Conservation (phyloP, 2,797 vertebrate genomes). For the Diplodus sargus region DNA sequence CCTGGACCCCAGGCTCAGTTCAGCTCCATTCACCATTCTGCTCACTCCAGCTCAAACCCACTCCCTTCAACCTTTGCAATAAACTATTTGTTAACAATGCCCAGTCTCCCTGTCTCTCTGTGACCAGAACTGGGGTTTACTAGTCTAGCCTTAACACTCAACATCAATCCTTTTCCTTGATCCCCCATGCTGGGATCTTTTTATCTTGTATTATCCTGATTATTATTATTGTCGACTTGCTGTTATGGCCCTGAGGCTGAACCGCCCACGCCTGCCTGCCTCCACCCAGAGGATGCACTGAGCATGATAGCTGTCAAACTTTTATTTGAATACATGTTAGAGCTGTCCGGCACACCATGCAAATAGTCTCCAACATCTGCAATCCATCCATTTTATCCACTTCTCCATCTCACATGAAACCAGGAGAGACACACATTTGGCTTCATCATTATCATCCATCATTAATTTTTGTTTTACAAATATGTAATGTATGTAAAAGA, state of each 20-base stretch:
- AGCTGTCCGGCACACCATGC: conserved; percentile 47
- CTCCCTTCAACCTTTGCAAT: no score
- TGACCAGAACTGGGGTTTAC: no score
- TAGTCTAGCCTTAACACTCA: not conserved
- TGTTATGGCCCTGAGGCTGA: conserved; percentile 22
- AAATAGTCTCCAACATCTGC: conserved; percentile 50
- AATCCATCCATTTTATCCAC: not conserved
- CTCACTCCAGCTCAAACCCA: no score
- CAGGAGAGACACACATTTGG: not conserved
- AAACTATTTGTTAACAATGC: no score
- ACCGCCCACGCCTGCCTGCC: conserved; percentile 26
- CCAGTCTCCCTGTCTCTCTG: no score
- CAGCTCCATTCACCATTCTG: no score
- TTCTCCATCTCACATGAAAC: not conserved
- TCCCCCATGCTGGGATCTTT: conserved; percentile 6
- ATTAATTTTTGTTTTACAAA: not conserved
- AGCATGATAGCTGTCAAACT: conserved; percentile 44
- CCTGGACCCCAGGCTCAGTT: no score
- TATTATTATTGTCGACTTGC: conserved; percentile 33
- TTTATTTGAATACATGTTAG: conserved; percentile 58
- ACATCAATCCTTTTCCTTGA: conserved; percentile 13
- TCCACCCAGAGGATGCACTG: conserved; percentile 7
- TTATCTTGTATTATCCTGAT: conserved; percentile 14
- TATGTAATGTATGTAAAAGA: not conserved
- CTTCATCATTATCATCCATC: no score